Evolutionary conservation across 2,113 vertebrate species (phyloP).

Genomic region (Rhineura floridana): DNA sequence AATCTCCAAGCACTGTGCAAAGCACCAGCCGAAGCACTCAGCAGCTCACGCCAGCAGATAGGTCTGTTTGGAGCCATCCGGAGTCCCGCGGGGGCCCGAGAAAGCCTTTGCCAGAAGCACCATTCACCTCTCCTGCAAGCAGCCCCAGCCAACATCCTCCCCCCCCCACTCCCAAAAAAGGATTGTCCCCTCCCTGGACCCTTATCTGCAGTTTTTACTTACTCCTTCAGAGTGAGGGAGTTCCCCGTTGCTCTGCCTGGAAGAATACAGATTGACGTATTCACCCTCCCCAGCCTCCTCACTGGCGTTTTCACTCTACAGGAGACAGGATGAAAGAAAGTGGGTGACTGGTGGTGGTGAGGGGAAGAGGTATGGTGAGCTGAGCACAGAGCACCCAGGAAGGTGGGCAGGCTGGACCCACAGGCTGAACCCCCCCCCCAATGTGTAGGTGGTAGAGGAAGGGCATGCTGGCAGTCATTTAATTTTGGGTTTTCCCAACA

Average conservation of each 20-base stretch:
- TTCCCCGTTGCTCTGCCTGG: constrained; percentile 90
- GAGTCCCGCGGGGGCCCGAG: constrained; percentile 11
- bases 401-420: background rate
- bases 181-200: background rate
- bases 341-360: constrained; percentile 40
- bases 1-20: background rate
- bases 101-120: constrained; percentile 7
- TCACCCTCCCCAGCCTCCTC: constrained; percentile 95
- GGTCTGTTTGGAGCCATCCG: background rate
- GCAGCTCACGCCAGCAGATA: background rate
- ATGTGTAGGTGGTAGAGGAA: background rate
- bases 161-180: constrained; percentile 6
- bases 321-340: constrained; percentile 80
- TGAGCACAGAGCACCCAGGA: background rate
- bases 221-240: constrained; percentile 87
- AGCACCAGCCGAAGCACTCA: background rate
- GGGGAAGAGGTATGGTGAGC: rapidly evolving
- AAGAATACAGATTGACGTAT: constrained; percentile 94
- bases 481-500: background rate
- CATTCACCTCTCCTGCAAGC: background rate
- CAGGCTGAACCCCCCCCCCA: background rate
- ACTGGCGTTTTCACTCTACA: constrained; percentile 89
- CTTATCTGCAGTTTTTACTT: constrained; percentile 78
- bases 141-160: constrained; percentile 56
- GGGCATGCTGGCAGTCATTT: background rate